phyloP scores from a whole-genome alignment of 1,140 invertebrate genomes.

The roundworm (Caenorhabditis elegans) region DNA sequence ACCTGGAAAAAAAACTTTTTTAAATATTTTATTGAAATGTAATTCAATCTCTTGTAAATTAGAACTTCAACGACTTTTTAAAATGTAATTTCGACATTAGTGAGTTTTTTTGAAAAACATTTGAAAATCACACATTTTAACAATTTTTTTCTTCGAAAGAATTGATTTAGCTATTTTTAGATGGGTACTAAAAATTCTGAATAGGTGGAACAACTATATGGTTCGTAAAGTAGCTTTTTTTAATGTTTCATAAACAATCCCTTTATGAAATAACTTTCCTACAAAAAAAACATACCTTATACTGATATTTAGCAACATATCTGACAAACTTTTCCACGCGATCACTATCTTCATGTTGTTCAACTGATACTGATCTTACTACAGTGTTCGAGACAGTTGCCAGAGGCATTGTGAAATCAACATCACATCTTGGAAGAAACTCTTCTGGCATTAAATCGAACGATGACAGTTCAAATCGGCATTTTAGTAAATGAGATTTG shows the following conservation, averaged over 20 bases:
- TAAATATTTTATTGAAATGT: not conserved
- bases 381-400: conserved; percentile 95
- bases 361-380: conserved; percentile 86
- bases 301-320: conserved; percentile 93
- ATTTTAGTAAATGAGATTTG: conserved; percentile 68
- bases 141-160: too few relatives aligned
- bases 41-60: too few relatives aligned
- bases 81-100: too few relatives aligned
- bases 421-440: conserved; percentile 81
- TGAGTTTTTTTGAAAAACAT: too few relatives aligned
- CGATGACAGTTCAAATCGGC: conserved; percentile 87
- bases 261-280: not conserved
- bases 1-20: conserved; percentile 46
- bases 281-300: conserved; percentile 71
- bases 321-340: conserved; percentile 97
- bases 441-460: conserved; percentile 95
- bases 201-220: too few relatives aligned
- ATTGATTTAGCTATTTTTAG: too few relatives aligned
- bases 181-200: too few relatives aligned
- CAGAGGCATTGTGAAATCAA: conserved; percentile 98
- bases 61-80: too few relatives aligned
- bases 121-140: too few relatives aligned
- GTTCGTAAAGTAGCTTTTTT: not conserved
- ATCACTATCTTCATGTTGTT: conserved; percentile 78
- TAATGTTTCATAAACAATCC: too few relatives aligned